A percentile compares a stretch with the other conserved stretches of the same genome.
Conservation (phyloP, 2,797 vertebrate species). For the Glyptemys insculpta region DNA sequence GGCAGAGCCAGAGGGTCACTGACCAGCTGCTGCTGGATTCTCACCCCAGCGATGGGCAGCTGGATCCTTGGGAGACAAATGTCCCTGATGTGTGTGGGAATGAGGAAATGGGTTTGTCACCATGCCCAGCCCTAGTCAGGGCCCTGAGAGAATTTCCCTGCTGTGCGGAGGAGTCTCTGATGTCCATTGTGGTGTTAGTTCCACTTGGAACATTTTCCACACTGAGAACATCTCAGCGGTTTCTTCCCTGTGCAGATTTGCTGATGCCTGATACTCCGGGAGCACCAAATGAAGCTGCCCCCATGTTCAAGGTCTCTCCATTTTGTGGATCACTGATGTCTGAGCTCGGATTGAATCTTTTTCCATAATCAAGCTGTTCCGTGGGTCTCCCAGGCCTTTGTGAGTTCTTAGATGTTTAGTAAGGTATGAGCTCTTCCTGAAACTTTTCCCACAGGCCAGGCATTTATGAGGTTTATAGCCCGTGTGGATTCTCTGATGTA, state of each 20-base stretch:
- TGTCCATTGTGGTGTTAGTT: neutral
- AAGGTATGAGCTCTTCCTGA: constrained; percentile 69
- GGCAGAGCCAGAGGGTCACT: neutral
- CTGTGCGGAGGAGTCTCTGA: neutral
- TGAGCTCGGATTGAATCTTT: constrained; percentile 52
- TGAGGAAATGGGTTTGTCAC: neutral
- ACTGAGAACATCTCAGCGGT: neutral
- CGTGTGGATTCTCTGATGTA: constrained; percentile 70
- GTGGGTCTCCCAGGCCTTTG: constrained; percentile 28
- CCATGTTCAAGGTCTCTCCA: neutral
- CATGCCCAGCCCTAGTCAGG: neutral
- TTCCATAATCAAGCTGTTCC: constrained; percentile 1
- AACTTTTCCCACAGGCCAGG: constrained; percentile 64
- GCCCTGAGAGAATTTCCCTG: neutral
- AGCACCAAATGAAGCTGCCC: neutral
- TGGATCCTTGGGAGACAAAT: neutral
- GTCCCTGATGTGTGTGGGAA: neutral
- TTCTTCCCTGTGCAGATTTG: neutral
- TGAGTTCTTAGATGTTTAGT: constrained; percentile 69
- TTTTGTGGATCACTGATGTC: neutral
- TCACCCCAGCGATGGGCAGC: neutral
- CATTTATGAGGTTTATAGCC: constrained; percentile 72
- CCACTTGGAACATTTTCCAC: neutral
- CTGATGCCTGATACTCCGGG: neutral
- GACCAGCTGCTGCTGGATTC: neutral